phyloP scores from a whole-genome alignment of 2,888 invertebrate genomes.

The Petrolisthes cinctipes region DNA sequence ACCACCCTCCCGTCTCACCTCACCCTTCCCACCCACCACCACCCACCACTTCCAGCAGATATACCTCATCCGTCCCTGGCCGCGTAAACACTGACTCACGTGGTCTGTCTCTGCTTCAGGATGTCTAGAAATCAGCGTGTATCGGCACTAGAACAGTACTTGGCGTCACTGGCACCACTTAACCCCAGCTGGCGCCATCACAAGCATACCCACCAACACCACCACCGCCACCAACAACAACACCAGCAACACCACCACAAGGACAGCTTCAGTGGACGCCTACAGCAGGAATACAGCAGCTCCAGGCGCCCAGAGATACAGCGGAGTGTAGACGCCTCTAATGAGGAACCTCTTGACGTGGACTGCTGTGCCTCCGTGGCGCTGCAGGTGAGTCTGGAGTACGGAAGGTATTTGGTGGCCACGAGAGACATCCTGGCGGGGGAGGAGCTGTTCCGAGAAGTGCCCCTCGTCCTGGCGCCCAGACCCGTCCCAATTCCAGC shows the following conservation, averaged over 20 bases:
- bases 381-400: conserved; percentile 8
- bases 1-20: not conserved
- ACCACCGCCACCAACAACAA: not conserved
- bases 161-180: conserved; percentile 17
- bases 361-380: not conserved
- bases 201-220: not conserved
- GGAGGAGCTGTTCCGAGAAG: conserved; percentile 53
- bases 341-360: not conserved
- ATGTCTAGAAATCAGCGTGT: not conserved
- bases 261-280: conserved; percentile 20
- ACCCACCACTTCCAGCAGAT: not conserved
- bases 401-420: conserved; percentile 56
- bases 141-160: conserved; percentile 21
- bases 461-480: conserved; percentile 55
- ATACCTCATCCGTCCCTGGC: not conserved
- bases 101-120: not conserved
- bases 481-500: conserved; percentile 30
- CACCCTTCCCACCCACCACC: not conserved
- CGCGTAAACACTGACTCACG: not conserved
- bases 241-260: not conserved
- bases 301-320: conserved; percentile 12
- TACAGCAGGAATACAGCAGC: conserved; percentile 21
- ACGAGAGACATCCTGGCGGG: conserved; percentile 52
- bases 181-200: conserved; percentile 4
- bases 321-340: not conserved